Percentiles rank a stretch among this genome's conserved stretches.
Evolutionary conservation across 2,888 invertebrate genomes (phyloP).

Genomic region (Eucera pruinosa): DNA sequence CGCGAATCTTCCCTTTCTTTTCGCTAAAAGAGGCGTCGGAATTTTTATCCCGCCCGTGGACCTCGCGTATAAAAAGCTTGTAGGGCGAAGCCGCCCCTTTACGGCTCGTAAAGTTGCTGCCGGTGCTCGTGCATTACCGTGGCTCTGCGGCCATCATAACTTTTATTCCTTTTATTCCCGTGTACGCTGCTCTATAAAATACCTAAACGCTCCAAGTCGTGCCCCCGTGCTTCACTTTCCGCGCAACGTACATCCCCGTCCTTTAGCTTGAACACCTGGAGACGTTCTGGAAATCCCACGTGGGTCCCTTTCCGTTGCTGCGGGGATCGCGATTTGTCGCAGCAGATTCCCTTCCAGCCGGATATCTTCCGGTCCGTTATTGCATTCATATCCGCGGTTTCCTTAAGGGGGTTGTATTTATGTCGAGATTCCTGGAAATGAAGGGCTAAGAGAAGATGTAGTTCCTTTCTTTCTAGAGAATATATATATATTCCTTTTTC

Average conservation of each 20-base stretch:
- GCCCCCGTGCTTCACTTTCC: constrained; percentile 28
- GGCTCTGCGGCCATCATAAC: constrained; percentile 72
- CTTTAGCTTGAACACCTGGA: constrained; percentile 13
- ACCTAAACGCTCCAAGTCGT: constrained; percentile 67
- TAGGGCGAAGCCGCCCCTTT: constrained; percentile 37
- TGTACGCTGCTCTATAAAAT: constrained; percentile 73
- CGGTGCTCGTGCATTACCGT: constrained; percentile 69
- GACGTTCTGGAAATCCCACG: constrained; percentile 16
- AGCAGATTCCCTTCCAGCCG: constrained; percentile 26
- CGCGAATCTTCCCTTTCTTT: constrained; percentile 18
- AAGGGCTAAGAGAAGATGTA: background rate
- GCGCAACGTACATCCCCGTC: constrained; percentile 17
- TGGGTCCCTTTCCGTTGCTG: background rate
- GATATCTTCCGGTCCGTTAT: constrained; percentile 19
- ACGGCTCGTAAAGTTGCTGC: constrained; percentile 75
- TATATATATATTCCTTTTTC: background rate
- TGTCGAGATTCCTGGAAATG: constrained; percentile 22
- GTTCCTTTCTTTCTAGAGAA: background rate
- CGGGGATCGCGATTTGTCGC: constrained; percentile 45
- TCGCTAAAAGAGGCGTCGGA: constrained; percentile 22
- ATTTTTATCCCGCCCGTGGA: constrained; percentile 52
- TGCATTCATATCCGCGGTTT: constrained; percentile 40
- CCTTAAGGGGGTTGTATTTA: constrained; percentile 15
- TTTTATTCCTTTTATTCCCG: constrained; percentile 75
- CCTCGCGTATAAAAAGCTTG: constrained; percentile 23